Conservation (phyloP, 1,140 invertebrate species). For the Drosophila ambigua region DNA sequence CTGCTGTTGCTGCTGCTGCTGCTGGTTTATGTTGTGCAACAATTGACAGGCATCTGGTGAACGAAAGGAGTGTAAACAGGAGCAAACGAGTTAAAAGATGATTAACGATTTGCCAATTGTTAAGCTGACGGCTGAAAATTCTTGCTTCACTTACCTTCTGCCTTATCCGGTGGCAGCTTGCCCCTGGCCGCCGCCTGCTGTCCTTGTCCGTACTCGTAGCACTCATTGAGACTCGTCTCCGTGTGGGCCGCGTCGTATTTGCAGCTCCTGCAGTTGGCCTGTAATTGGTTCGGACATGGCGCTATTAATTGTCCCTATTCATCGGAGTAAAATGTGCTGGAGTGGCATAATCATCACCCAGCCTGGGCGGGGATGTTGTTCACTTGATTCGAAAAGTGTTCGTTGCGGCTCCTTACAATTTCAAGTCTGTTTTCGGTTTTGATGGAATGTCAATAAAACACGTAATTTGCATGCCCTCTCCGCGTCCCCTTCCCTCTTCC, state of each 20-base stretch:
- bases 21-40: slow-evolving; percentile 76
- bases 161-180: slow-evolving; percentile 55
- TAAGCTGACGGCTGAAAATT: slow-evolving; percentile 62
- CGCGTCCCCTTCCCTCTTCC: slow-evolving; percentile 5
- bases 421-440: background rate
- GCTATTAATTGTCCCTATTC: slow-evolving; percentile 1
- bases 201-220: slow-evolving; percentile 66
- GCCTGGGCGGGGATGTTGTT: too few relatives aligned
- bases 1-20: slow-evolving; percentile 62
- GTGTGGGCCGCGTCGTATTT: slow-evolving; percentile 75
- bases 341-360: too few relatives aligned
- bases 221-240: slow-evolving; percentile 68
- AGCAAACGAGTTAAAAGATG: slow-evolving; percentile 56
- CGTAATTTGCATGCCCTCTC: slow-evolving; percentile 54
- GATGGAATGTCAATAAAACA: slow-evolving; percentile 55
- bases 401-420: slow-evolving; percentile 19
- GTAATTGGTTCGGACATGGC: slow-evolving; percentile 5
- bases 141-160: slow-evolving; percentile 54
- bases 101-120: slow-evolving; percentile 74
- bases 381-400: background rate
- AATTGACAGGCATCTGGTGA: slow-evolving; percentile 81
- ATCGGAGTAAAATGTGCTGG: background rate
- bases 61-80: slow-evolving; percentile 48
- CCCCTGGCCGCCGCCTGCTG: slow-evolving; percentile 35
- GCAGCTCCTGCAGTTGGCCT: slow-evolving; percentile 74